A percentile compares a stretch with the other conserved stretches of the same genome.
These are phyloP conservation scores for Plotosus lineatus DNA, from an alignment of 2,113 vertebrate genomes.

Conservation along the genomic window DNA sequence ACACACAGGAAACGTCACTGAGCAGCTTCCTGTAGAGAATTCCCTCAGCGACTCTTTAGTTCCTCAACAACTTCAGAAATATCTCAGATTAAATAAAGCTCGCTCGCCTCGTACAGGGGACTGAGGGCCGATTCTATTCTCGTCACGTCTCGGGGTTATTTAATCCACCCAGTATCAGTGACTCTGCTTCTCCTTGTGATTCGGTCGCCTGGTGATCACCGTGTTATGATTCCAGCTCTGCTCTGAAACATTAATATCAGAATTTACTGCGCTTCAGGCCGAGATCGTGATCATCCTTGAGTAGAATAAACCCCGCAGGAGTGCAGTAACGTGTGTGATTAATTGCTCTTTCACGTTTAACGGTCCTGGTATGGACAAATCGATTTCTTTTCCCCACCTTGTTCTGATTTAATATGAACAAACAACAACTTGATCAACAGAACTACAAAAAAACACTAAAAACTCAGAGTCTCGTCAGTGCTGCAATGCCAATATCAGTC, in stretches of 20 bases:
- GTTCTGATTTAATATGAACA: background rate
- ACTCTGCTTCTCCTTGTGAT: background rate
- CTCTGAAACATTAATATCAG: background rate
- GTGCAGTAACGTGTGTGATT: background rate
- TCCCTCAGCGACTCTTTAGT: background rate
- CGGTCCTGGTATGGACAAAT: background rate
- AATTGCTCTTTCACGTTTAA: background rate
- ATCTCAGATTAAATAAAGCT: background rate
- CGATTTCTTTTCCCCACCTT: background rate
- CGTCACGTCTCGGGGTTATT: background rate
- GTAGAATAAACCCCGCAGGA: background rate
- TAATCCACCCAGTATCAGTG: background rate
- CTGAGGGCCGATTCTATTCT: background rate
- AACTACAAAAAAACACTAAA: background rate
- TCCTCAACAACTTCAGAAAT: background rate
- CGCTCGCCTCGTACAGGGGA: background rate
- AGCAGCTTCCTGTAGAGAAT: constrained; percentile 4
- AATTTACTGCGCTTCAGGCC: background rate
- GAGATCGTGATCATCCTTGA: background rate
- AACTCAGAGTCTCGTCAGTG: background rate
- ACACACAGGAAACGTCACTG: background rate
- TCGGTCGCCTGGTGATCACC: background rate
- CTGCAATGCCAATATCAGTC: too few relatives aligned
- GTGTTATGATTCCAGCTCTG: background rate
- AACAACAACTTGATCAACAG: background rate